A percentile compares a stretch with the other conserved stretches of the same genome.
These are phyloP conservation scores for Lophochroa leadbeateri DNA, from an alignment of 2,113 vertebrate genomes.

Conservation along the genomic window DNA sequence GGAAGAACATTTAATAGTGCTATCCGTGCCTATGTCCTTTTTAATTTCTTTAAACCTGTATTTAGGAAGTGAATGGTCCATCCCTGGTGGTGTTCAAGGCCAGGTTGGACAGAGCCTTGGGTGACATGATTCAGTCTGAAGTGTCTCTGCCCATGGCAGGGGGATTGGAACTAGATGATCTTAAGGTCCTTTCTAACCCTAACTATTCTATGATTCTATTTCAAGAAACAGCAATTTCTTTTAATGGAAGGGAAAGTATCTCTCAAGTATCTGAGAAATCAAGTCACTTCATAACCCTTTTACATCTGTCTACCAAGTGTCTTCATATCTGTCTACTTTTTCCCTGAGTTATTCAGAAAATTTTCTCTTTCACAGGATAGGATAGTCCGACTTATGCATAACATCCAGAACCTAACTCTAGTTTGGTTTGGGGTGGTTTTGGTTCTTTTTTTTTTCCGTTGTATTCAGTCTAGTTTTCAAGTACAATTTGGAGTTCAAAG, in stretches of 20 bases:
- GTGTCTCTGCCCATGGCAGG: too few relatives aligned
- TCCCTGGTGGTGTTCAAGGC: too few relatives aligned
- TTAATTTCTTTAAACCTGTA: neutral
- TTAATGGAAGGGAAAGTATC: neutral
- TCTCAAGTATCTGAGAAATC: neutral
- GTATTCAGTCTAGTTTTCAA: neutral
- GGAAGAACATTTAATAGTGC: neutral
- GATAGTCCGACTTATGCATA: neutral
- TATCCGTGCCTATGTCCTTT: neutral
- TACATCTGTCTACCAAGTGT: neutral
- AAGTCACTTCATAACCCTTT: neutral
- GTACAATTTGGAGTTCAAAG: neutral
- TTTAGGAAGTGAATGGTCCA: too few relatives aligned
- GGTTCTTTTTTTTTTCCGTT: neutral
- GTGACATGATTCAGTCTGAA: too few relatives aligned
- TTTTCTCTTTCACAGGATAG: neutral
- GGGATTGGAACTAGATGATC: too few relatives aligned
- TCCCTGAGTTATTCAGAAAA: neutral
- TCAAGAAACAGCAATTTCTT: neutral
- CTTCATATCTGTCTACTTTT: neutral
- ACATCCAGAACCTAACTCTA: neutral
- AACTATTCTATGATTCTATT: neutral
- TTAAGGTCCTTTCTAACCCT: too few relatives aligned
- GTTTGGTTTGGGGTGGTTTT: neutral
- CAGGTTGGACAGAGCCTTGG: too few relatives aligned